Evolutionary conservation across 2,113 vertebrate species (phyloP), one percentile per base, ranked within the genome.

Genomic region (Nansenia antarctica): DNA sequence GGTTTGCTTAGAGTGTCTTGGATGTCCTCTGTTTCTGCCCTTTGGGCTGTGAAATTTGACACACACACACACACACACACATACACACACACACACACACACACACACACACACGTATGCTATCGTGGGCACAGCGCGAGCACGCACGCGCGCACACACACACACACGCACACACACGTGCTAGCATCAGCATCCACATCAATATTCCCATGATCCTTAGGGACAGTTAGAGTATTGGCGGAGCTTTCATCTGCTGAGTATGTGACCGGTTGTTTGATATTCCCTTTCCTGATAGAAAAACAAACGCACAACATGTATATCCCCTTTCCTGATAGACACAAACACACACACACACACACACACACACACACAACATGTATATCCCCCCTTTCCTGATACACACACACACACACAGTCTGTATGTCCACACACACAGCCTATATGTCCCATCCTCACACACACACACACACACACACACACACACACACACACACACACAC

Each of bases 231-330:
- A 71, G 76, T 85, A 89, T 85, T 86, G 84, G 85, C 73, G 74
- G 85, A 84, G 89, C 83, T 89, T 86, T 90, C 76, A 84, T 87
- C 82, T 88, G 83, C 82, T 79, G 78, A 72, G 78, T 80, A 80
- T 82, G 69, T 80, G 75, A 83, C 24, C 3, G 62, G 49, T 83
- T 72, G 77, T 87, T 71, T 83, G 74, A 82, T 81, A 76, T 77
- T 70, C 55, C 54, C 61, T 61, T 32, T 74, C 52, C 59, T 29
- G 1, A 68, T 49, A 81, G n/a, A n/a, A n/a, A n/a, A n/a, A n/a
- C 67, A 72, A 32, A 42, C 45, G 30, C 26, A 42, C 22, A 31
- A 26, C 5, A 29, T n/a, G 5, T 12, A 29, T 34, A n/a, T n/a
- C 18, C 54, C 12, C 22, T 24, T 9, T 2, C 29, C 57, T 9